A percentile compares a stretch with the other conserved stretches of the same genome.
Conservation (phyloP, 2,797 vertebrate species). For the Discoglossus pictus region DNA sequence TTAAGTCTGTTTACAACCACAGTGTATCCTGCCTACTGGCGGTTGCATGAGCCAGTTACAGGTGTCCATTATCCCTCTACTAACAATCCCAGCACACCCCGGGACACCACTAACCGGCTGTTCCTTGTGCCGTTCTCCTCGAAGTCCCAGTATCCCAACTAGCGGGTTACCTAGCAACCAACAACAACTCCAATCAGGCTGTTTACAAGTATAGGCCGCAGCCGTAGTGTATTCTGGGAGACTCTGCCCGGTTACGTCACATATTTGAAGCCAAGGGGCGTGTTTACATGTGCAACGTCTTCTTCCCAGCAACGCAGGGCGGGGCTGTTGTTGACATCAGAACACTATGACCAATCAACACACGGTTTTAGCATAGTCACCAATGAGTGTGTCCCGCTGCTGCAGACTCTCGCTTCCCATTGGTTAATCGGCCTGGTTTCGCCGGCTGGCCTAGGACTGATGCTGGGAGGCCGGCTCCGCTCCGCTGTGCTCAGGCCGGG, state of each 20-base stretch:
- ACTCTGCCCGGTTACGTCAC: not conserved
- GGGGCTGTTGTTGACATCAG: not conserved
- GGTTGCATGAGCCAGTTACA: no score
- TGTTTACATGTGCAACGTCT: not conserved
- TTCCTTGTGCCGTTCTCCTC: no score
- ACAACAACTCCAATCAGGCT: not conserved
- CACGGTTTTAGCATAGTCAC: not conserved
- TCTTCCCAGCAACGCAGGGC: conserved; percentile 16
- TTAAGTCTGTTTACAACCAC: no score
- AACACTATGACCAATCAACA: not conserved
- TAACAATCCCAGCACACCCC: not conserved
- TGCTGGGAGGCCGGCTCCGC: conserved; percentile 5
- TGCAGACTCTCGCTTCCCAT: not conserved
- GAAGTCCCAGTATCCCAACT: no score
- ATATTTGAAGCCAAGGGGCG: conserved; percentile 30
- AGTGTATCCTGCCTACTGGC: no score
- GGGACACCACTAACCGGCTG: no score
- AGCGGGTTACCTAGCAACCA: conserved; percentile 17
- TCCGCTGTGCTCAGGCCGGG: conserved; percentile 48
- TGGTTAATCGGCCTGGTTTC: not conserved
- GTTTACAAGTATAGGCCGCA: not conserved
- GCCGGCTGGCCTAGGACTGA: conserved; percentile 21
- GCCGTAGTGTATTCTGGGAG: conserved; percentile 15
- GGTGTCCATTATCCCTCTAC: not conserved
- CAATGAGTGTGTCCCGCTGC: not conserved